Percentiles rank a stretch among this genome's conserved stretches.
Evolutionary conservation across 1,140 invertebrate genomes (phyloP).

Genomic region (Achroia grisella): DNA sequence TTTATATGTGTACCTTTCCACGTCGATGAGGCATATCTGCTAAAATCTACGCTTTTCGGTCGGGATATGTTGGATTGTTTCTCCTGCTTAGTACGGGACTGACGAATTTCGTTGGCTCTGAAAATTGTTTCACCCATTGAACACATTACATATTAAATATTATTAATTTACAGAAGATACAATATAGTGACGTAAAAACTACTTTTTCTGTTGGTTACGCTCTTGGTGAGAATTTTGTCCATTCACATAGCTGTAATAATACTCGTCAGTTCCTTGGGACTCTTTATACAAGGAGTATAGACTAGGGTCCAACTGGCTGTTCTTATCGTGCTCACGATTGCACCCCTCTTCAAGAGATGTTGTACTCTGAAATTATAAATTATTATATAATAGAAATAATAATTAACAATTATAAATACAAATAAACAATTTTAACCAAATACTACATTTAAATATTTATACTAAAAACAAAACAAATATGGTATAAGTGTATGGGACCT

Average conservation of each 20-base stretch:
- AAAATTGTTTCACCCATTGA: too few relatives aligned
- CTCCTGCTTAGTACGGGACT: conserved; percentile 15
- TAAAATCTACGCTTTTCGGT: conserved; percentile 31
- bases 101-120: conserved; percentile 11
- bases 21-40: conserved; percentile 28
- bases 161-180: too few relatives aligned
- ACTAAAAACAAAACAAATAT: neutral
- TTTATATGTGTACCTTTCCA: conserved; percentile 32
- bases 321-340: conserved; percentile 20
- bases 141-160: too few relatives aligned
- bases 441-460: neutral
- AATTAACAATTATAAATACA: neutral
- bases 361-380: conserved; percentile 23
- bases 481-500: neutral
- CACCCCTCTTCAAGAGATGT: conserved; percentile 24
- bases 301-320: conserved; percentile 28
- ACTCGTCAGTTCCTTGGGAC: conserved; percentile 28
- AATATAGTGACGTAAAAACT: too few relatives aligned
- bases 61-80: conserved; percentile 7
- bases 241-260: conserved; percentile 24
- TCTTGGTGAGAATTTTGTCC: conserved; percentile 23
- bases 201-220: neutral
- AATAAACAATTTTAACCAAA: neutral
- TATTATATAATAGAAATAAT: neutral
- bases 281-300: conserved; percentile 47